Base-by-base conservation (phyloP, 2,888 invertebrate genomes). In the Drosophila flavopinicola region DNA sequence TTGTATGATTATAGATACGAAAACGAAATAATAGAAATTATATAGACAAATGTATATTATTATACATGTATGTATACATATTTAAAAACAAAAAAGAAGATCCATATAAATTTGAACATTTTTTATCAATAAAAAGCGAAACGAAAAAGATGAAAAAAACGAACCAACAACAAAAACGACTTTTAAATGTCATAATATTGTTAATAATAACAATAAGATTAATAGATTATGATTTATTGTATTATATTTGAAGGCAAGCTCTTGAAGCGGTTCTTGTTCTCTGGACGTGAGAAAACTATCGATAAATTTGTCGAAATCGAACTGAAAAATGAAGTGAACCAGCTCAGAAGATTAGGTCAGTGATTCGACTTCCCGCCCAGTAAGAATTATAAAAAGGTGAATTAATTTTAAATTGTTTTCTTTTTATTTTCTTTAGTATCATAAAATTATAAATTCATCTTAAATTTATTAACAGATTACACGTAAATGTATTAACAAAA, bases 1-100 rank as follows among this genome's bases (percentile, higher is more conserved):
- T 63, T 65, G 64, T 66, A 69, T 75, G 59, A 72, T 68, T 51
- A 73, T 68, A 75, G 67, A 83, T 71, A 72, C 60, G 45, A 53
- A 61, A 71, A 51, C 73, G 74, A 70, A 73, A 72, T 82, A 85
- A 85, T 78, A 78, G 66, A 72, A 76, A 80, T 72, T 74, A 84
- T 80, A 87, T 84, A 76, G 76, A 84, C 71, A 72, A 80, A 70
- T 86, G 82, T 82, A 86, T 82, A 84, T 78, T 86, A 84, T 78
- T 84, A 86, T 78, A 87, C 79, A 83, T 75, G 54, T 59, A 77
- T 76, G 67, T 64, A 82, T 70, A 75, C 63, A 72, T 69, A 69
- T 64, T 69, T 42, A 65, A 80, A 69, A 52, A 63, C 60, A 53
- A 60, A 47, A 48, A 60, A 44, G 57, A 71, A 49, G 44, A 74